Evolutionary conservation across 2,888 invertebrate species (phyloP), one percentile per base, ranked within the genome.

Genomic region (Cactoblastis cactorum): DNA sequence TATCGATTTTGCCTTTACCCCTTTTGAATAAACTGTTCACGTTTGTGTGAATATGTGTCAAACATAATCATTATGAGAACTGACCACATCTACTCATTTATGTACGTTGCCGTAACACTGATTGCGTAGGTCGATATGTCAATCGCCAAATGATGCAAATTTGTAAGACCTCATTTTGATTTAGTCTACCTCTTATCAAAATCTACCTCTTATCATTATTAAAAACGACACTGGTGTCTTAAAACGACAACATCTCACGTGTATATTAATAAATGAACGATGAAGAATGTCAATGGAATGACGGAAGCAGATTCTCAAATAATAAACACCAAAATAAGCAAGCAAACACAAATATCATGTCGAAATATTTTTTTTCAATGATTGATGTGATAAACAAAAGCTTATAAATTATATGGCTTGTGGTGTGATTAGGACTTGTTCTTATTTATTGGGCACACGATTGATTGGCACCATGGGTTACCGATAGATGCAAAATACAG

Each of bases 371-470:
- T 19, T 41, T 49, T 32, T 33, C 41, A 41, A 50, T 50, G 50
- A 45, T 33, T 35, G 37, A 50, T 48, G 28, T 28, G 50, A 35
- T 38, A 47, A 45, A 63, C 64, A 65, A 63, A 77, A 79, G 76
- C 77, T 71, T 69, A 74, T 53, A 28, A 69, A 67, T 64, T 71
- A 69, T 67, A 74, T 74, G 71, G 74, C 73, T 71, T 67, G 77
- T 79, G 80, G 76, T 65, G 71, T 77, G 80, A 78, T 70, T 67
- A 69, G 64, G 71, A 69, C 65, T 74, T 69, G 75, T 66, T 74
- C 69, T 78, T 70, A 69, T 75, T 69, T 72, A 74, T 77, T 48
- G 47, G 47, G 76, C 83, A 79, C 81, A 82, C 78, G 75, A 74
- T 75, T 73, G 72, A 71, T 76, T 67, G 71, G 74, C 72, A 56